Evolutionary conservation across 2,113 vertebrate species (phyloP).

Genomic region (Gyps fulvus): DNA sequence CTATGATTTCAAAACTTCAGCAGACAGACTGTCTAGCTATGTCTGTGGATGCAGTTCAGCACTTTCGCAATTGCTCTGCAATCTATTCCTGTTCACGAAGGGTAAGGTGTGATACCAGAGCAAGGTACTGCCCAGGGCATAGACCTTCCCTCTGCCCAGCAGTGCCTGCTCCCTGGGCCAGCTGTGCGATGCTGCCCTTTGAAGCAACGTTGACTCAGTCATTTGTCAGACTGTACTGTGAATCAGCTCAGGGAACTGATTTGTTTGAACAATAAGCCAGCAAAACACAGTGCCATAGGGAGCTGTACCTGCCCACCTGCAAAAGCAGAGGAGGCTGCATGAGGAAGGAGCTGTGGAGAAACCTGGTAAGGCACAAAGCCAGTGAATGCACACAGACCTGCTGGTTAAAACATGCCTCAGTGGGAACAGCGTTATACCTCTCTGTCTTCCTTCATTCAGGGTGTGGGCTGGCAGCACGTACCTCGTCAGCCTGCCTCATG

Average conservation of each 20-base stretch:
- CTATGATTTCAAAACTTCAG: background rate
- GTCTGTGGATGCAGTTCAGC: background rate
- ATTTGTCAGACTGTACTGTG: background rate
- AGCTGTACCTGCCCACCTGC: background rate
- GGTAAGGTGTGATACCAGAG: background rate
- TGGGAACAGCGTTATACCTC: fast-evolving
- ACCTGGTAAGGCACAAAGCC: background rate
- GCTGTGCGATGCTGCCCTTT: background rate
- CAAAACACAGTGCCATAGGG: background rate
- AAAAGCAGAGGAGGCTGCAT: background rate
- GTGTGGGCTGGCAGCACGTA: background rate
- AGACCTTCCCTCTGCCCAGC: background rate
- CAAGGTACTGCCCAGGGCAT: background rate
- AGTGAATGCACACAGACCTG: fast-evolving
- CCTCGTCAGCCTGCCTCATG: background rate
- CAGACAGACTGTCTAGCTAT: background rate
- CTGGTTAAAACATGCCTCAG: fast-evolving
- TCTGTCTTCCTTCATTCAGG: background rate
- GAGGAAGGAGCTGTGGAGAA: background rate
- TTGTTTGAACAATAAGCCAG: background rate
- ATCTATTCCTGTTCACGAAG: fast-evolving
- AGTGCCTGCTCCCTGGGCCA: background rate
- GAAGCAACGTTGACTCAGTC: fast-evolving
- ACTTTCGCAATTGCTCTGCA: background rate
- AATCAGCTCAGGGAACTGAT: background rate